Conservation (phyloP, 2,797 vertebrate genomes). For the Perodicticus potto region DNA sequence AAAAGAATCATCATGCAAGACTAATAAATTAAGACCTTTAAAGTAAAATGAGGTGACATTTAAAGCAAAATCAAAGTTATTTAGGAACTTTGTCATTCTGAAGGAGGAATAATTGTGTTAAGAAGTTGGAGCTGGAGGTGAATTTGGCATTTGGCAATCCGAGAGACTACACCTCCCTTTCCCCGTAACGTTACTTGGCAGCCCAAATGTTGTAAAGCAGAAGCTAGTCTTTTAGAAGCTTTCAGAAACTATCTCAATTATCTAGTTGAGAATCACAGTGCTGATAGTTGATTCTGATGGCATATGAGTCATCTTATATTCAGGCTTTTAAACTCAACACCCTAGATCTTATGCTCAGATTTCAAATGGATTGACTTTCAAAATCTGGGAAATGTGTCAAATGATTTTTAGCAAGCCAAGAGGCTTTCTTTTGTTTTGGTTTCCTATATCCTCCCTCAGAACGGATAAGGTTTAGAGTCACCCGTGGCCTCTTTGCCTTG, state of each 20-base stretch:
- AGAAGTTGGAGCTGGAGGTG: slow-evolving; percentile 3
- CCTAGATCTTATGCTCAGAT: slow-evolving; percentile 59
- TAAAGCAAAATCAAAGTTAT: slow-evolving; percentile 49
- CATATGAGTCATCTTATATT: slow-evolving; percentile 62
- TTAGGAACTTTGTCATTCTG: slow-evolving; percentile 22
- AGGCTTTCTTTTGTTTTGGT: slow-evolving; percentile 24
- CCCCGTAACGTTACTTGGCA: neutral
- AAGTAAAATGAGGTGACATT: slow-evolving; percentile 62
- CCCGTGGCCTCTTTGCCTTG: neutral
- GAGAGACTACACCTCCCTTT: neutral
- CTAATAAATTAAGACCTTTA: slow-evolving; percentile 42
- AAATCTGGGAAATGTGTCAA: slow-evolving; percentile 65
- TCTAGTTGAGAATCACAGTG: slow-evolving; percentile 1
- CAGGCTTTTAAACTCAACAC: slow-evolving; percentile 40
- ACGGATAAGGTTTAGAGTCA: neutral
- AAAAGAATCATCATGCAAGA: neutral
- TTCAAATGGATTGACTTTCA: slow-evolving; percentile 66
- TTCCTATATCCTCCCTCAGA: neutral
- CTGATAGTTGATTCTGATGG: slow-evolving; percentile 54
- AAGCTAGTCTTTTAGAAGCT: neutral
- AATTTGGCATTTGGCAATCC: neutral
- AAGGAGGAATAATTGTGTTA: slow-evolving; percentile 20
- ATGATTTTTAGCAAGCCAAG: slow-evolving; percentile 44
- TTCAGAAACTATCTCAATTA: slow-evolving; percentile 31
- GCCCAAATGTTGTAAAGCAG: neutral